Evolutionary conservation across 2,113 vertebrate genomes (phyloP).

Genomic region (Saguinus imperator): DNA sequence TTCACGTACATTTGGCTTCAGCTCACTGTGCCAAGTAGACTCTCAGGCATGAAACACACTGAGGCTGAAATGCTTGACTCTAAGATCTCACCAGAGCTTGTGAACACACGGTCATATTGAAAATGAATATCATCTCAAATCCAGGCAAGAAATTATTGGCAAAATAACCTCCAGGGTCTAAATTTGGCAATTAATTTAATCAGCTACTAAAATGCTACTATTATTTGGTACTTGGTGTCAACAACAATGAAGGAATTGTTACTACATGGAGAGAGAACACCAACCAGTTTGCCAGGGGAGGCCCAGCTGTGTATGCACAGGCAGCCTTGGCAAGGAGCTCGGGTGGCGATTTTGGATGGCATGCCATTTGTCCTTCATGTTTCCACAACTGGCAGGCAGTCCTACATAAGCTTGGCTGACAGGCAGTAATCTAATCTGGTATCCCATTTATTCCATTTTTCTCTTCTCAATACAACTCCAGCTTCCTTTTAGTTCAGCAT

Average conservation of each 20-base stretch:
- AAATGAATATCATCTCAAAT: slow-evolving; percentile 2
- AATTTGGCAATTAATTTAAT: slow-evolving; percentile 40
- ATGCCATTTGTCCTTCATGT: neutral
- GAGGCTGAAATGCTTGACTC: neutral
- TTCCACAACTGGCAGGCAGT: neutral
- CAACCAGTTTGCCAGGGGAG: neutral
- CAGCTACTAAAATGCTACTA: slow-evolving; percentile 36
- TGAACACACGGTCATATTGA: neutral
- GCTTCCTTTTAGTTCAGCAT: slow-evolving; percentile 5
- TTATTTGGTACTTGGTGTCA: neutral
- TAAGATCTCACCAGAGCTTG: neutral
- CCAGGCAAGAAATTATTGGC: neutral
- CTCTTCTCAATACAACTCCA: neutral
- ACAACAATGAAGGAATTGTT: slow-evolving; percentile 16
- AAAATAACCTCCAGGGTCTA: neutral
- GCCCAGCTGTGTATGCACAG: slow-evolving; percentile 24
- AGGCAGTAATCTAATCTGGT: slow-evolving; percentile 31
- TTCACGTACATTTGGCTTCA: neutral
- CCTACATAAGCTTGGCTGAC: neutral
- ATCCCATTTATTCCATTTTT: slow-evolving; percentile 34
- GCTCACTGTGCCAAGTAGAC: neutral
- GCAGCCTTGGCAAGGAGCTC: neutral
- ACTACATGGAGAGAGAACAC: neutral
- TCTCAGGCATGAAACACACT: neutral
- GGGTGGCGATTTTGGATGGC: neutral